phyloP scores from a whole-genome alignment of 2,797 vertebrate genomes.

The Halcyon leucocephala region DNA sequence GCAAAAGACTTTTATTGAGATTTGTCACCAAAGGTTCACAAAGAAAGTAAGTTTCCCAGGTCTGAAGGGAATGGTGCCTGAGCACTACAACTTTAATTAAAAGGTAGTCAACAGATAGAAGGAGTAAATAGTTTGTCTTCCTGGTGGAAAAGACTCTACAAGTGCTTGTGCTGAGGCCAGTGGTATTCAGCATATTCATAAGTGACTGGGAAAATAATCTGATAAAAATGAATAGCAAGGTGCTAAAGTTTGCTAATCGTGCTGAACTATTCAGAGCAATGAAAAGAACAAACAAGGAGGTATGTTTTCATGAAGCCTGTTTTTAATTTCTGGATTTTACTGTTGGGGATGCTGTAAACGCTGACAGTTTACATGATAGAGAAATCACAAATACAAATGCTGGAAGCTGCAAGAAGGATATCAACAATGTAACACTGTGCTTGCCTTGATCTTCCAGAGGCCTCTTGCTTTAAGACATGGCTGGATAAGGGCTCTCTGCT shows the following conservation, averaged over 20 bases:
- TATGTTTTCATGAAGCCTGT: not conserved
- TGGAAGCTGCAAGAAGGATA: not conserved
- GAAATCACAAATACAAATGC: not conserved
- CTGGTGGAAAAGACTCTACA: not conserved
- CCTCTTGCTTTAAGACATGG: not conserved
- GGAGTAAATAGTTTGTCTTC: not conserved
- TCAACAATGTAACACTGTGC: not conserved
- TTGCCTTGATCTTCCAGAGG: not conserved
- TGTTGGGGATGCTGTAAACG: not conserved
- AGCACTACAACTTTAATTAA: not conserved
- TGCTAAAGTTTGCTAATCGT: not conserved
- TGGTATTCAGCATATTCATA: not conserved
- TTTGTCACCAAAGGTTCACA: not conserved
- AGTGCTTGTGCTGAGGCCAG: not conserved
- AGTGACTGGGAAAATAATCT: not conserved
- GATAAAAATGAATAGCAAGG: not conserved
- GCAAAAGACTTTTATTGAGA: not conserved
- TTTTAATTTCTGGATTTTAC: not conserved
- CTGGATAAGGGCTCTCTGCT: not conserved
- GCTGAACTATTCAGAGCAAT: not conserved
- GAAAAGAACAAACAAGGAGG: not conserved
- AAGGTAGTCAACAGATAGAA: not conserved
- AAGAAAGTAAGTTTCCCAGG: not conserved
- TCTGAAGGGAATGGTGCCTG: not conserved
- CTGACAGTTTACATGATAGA: not conserved